Evolutionary conservation across 2,888 invertebrate genomes (phyloP), one percentile per base, ranked within the genome.

Genomic region (Nomada fabriciana): DNA sequence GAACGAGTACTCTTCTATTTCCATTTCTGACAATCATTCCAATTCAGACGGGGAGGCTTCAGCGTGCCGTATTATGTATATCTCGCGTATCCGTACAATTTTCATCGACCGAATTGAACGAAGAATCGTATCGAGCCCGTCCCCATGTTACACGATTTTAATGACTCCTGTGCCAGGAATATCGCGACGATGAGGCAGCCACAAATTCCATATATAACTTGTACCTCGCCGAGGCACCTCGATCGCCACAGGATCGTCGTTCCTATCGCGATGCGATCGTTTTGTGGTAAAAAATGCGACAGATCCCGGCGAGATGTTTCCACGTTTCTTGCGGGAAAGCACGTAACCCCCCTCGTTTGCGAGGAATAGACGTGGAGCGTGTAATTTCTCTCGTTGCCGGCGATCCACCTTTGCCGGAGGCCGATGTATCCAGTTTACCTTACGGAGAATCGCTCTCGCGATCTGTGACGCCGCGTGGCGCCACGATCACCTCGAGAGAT

Each of bases 391-490:
- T 60, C 20, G 55, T 68, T 25, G 63, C 50, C 64, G 60, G 47
- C 77, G 53, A 47, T 61, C 64, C 57, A 65, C 69, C 43, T 61
- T 52, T 65, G 63, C 63, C 36, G 13, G 23, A 43, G 42, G 67
- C 53, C 80, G 80, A 84, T 80, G 25, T 70, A 80, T 80, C 70
- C 76, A 63, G 83, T 80, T 84, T 84, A 77, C 76, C 82, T 82
- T 76, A 80, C 80, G 42, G 52, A 57, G 84, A 84, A 77, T 76
- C 78, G 60, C 59, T 70, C 72, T 80, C 77, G 77, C 83, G 80
- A 83, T 84, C 82, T 67, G 78, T 81, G 76, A 77, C 74, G 77
- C n/a, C 75, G 76, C 75, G 68, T 76, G 84, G 81, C 85, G 85
- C 81, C 76, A 82, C 73, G 70, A 84, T 84, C 82, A 78, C 71